Conservation (phyloP, 2,797 vertebrate species). For the Microctenopoma lineatum region DNA sequence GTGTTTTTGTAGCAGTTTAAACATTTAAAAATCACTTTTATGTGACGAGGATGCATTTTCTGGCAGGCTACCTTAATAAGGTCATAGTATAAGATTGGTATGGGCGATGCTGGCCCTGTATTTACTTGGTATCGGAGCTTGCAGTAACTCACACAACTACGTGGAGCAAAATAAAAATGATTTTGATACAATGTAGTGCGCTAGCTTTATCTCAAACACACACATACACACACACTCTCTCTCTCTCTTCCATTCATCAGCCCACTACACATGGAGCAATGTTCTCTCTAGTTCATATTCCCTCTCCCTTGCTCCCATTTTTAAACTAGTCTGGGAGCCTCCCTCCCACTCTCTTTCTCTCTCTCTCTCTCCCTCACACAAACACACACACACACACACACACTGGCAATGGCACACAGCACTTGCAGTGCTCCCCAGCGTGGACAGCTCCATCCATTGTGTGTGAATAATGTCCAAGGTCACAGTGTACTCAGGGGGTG, state of each 20-base stretch:
- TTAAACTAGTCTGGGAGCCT: slow-evolving; percentile 66
- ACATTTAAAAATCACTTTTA: too few relatives aligned
- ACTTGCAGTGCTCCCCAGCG: slow-evolving; percentile 56
- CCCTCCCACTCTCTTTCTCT: slow-evolving; percentile 17
- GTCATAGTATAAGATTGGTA: too few relatives aligned
- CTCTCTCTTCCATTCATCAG: slow-evolving; percentile 37
- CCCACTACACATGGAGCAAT: slow-evolving; percentile 43
- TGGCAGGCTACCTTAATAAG: too few relatives aligned
- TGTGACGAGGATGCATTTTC: too few relatives aligned
- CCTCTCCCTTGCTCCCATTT: slow-evolving; percentile 54
- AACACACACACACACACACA: slow-evolving; percentile 31
- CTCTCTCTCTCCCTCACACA: slow-evolving; percentile 18
- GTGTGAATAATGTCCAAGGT: slow-evolving; percentile 83
- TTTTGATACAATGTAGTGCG: too few relatives aligned
- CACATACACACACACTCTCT: background rate
- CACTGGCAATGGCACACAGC: slow-evolving; percentile 58
- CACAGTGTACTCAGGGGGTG: slow-evolving; percentile 79
- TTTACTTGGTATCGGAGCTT: too few relatives aligned
- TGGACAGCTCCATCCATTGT: slow-evolving; percentile 81
- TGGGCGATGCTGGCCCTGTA: too few relatives aligned
- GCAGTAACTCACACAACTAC: too few relatives aligned
- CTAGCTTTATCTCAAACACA: background rate
- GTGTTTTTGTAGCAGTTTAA: too few relatives aligned
- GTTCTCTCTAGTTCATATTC: slow-evolving; percentile 47
- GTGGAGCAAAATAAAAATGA: too few relatives aligned